Evolutionary conservation across 1,140 invertebrate species (phyloP).

Genomic region (Theocolax elegans): DNA sequence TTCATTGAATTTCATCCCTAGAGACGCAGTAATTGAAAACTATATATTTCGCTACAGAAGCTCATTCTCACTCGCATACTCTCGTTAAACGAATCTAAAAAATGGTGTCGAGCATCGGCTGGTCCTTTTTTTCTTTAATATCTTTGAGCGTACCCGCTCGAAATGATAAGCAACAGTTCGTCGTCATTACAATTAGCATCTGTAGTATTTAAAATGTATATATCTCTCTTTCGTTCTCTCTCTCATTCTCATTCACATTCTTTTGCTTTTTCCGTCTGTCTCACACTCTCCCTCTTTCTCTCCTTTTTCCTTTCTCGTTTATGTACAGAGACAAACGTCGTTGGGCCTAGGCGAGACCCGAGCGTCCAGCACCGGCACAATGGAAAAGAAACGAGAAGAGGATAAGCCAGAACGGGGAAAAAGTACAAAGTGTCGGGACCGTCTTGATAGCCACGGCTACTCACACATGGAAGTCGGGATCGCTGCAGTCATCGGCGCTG

Average conservation of each 20-base stretch:
- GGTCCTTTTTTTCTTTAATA: slow-evolving; percentile 32
- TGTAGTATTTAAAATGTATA: slow-evolving; percentile 6
- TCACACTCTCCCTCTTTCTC: background rate
- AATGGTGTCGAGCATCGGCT: slow-evolving; percentile 21
- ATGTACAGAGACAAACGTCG: slow-evolving; percentile 35
- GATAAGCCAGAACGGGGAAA: background rate
- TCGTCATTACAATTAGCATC: slow-evolving; percentile 27
- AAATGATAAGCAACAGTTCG: slow-evolving; percentile 29
- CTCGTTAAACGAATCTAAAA: slow-evolving; percentile 14
- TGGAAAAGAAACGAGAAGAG: slow-evolving; percentile 18
- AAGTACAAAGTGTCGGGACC: too few relatives aligned
- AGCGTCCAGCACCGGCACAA: slow-evolving; percentile 45
- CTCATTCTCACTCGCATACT: slow-evolving; percentile 7
- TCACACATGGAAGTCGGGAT: slow-evolving; percentile 75
- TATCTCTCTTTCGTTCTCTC: slow-evolving; percentile 28
- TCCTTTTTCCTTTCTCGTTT: slow-evolving; percentile 19
- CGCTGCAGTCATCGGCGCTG: slow-evolving; percentile 76
- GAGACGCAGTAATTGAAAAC: slow-evolving; percentile 22
- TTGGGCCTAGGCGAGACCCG: background rate
- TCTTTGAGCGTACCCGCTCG: background rate
- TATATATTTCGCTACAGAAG: slow-evolving; percentile 20
- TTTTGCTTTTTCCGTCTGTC: too few relatives aligned
- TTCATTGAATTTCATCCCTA: background rate
- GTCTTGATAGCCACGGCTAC: slow-evolving; percentile 42
- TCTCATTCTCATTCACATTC: too few relatives aligned